These are phyloP conservation scores for Eumacrocentrus americanus DNA, from an alignment of 2,888 invertebrate species.

Conservation along the genomic window DNA sequence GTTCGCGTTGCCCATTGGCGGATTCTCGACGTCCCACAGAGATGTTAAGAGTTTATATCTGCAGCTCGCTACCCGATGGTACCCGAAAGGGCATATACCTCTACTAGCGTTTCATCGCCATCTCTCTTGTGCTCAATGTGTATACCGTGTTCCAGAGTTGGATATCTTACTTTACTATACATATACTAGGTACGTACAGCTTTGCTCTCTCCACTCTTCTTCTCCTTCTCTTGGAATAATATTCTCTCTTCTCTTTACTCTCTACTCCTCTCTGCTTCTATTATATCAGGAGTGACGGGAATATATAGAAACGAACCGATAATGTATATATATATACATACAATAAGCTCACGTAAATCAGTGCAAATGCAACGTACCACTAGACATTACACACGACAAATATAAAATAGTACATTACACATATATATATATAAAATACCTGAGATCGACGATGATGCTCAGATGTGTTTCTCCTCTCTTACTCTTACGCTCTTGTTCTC, in stretches of 20 bases:
- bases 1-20: slow-evolving; percentile 40
- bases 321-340: too few species aligned
- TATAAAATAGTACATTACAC: too few species aligned
- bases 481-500: slow-evolving; percentile 30
- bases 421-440: too few species aligned
- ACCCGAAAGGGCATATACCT: slow-evolving; percentile 16
- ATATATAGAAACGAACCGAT: too few species aligned
- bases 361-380: too few species aligned
- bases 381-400: too few species aligned
- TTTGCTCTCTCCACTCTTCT: too few species aligned
- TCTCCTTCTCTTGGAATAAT: too few species aligned
- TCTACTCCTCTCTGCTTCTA: too few species aligned
- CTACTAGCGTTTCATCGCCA: slow-evolving; percentile 1
- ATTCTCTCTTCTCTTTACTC: too few species aligned
- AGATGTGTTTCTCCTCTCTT: slow-evolving; percentile 48
- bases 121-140: background rate
- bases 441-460: slow-evolving; percentile 47
- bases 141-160: background rate
- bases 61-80: slow-evolving; percentile 25
- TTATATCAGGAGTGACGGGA: too few species aligned
- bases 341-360: too few species aligned
- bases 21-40: slow-evolving; percentile 27
- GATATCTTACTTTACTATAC: background rate
- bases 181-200: background rate
- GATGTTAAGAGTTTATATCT: slow-evolving; percentile 57